A percentile compares a stretch with the other conserved stretches of the same genome.
Evolutionary conservation across 2,888 invertebrate species (phyloP).

Genomic region (Coenonympha arcania): DNA sequence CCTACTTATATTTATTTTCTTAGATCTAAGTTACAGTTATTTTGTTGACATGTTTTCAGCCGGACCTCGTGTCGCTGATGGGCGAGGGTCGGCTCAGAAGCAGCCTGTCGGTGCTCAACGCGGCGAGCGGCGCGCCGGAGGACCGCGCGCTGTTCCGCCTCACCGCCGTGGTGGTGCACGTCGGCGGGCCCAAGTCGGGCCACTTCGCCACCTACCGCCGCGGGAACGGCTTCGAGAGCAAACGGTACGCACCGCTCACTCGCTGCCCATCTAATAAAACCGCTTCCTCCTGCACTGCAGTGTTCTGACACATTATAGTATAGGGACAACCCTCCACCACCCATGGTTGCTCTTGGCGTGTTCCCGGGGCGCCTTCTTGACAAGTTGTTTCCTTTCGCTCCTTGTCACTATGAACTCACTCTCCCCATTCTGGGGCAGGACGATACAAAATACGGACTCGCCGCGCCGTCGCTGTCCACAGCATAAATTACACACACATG

Average conservation of each 20-base stretch:
- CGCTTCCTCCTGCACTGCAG: neutral
- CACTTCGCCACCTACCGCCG: slow-evolving; percentile 96
- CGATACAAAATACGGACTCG: too few species aligned
- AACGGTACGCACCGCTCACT: slow-evolving; percentile 48
- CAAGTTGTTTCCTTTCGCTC: too few species aligned
- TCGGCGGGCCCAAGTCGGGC: slow-evolving; percentile 91
- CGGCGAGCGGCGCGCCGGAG: slow-evolving; percentile 23
- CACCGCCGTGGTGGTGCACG: slow-evolving; percentile 90
- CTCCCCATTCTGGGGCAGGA: too few species aligned
- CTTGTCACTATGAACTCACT: too few species aligned
- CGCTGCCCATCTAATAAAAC: neutral
- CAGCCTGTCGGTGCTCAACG: slow-evolving; percentile 35
- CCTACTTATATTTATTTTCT: too few species aligned
- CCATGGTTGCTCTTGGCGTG: too few species aligned
- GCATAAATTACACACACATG: too few species aligned
- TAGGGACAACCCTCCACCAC: too few species aligned
- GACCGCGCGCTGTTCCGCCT: slow-evolving; percentile 77
- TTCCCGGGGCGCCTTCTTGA: too few species aligned
- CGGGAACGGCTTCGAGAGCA: slow-evolving; percentile 76
- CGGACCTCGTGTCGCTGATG: slow-evolving; percentile 71
- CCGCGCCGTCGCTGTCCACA: too few species aligned
- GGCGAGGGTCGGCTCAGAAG: slow-evolving; percentile 37
- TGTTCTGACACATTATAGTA: too few species aligned
- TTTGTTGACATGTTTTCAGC: slow-evolving; percentile 32
- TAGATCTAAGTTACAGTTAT: too few species aligned